Evolutionary conservation across 1,140 invertebrate species (phyloP).

Genomic region (Papilio helenus): DNA sequence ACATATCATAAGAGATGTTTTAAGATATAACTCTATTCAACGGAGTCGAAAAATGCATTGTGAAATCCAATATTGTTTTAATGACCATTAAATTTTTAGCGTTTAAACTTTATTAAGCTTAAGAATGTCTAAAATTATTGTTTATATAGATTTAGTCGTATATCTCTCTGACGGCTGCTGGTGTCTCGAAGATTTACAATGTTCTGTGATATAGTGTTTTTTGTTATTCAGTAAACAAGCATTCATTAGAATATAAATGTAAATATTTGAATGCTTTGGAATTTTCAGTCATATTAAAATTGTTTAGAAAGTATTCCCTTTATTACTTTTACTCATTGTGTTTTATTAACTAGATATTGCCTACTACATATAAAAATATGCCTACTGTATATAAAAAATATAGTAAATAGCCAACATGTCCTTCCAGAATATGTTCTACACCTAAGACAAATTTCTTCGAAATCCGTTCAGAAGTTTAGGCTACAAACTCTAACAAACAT

Average conservation of each 20-base stretch:
- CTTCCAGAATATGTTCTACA: too few relatives aligned
- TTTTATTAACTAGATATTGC: too few relatives aligned
- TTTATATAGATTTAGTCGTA: constrained; percentile 4
- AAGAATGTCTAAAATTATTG: constrained; percentile 3
- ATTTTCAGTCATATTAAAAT: neutral
- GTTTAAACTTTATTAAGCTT: constrained; percentile 9
- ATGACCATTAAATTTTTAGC: neutral
- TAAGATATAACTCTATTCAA: neutral
- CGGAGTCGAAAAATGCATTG: neutral
- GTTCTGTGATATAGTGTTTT: neutral
- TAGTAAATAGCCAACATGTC: too few relatives aligned
- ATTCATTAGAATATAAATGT: constrained; percentile 2
- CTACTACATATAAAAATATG: too few relatives aligned
- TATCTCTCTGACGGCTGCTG: constrained; percentile 10
- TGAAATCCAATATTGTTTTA: neutral
- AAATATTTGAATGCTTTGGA: neutral
- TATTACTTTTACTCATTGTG: neutral
- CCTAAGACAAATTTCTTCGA: too few relatives aligned
- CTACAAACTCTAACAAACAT: too few relatives aligned
- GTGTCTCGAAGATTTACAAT: constrained; percentile 12
- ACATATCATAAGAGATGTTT: neutral
- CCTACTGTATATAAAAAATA: too few relatives aligned
- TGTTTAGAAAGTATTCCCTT: neutral
- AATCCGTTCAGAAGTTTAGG: too few relatives aligned
- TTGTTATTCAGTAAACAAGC: neutral